Evolutionary conservation across 2,888 invertebrate genomes (phyloP).

Genomic region (Trachelus iudaicus): DNA sequence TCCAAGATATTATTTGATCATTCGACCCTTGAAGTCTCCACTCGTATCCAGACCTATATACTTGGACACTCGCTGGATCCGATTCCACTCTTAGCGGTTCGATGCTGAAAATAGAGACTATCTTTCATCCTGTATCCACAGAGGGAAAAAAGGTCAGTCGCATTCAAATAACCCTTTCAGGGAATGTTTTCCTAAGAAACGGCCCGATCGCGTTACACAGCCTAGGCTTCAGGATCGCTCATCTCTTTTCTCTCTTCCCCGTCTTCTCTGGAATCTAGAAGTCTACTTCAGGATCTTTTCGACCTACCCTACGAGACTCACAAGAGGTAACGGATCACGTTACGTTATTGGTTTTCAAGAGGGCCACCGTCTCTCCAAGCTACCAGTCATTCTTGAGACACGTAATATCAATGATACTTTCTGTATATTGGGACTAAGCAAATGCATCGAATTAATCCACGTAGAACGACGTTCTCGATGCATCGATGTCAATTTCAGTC

Average conservation of each 20-base stretch:
- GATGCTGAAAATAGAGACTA: not conserved
- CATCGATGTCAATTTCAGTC: not conserved
- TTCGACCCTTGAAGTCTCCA: not conserved
- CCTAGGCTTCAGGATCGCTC: not conserved
- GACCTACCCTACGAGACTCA: not conserved
- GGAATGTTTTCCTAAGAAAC: conserved; percentile 40
- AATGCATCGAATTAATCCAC: not conserved
- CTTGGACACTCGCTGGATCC: not conserved
- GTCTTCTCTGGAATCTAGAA: not conserved
- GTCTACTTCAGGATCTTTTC: not conserved
- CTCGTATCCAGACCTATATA: not conserved
- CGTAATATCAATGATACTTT: not conserved
- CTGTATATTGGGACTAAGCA: not conserved
- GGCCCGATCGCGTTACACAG: conserved; percentile 42
- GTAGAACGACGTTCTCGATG: too few relatives aligned
- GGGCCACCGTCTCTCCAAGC: not conserved
- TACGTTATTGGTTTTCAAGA: not conserved
- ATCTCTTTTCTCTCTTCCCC: not conserved
- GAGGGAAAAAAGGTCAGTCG: conserved; percentile 32
- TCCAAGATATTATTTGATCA: not conserved
- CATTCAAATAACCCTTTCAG: conserved; percentile 41
- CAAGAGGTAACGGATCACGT: not conserved
- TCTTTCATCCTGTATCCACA: not conserved
- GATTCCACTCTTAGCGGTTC: not conserved
- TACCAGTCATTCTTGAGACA: not conserved